Conservation (phyloP, 2,888 invertebrate species). For the Schizotus pectinicornis region DNA sequence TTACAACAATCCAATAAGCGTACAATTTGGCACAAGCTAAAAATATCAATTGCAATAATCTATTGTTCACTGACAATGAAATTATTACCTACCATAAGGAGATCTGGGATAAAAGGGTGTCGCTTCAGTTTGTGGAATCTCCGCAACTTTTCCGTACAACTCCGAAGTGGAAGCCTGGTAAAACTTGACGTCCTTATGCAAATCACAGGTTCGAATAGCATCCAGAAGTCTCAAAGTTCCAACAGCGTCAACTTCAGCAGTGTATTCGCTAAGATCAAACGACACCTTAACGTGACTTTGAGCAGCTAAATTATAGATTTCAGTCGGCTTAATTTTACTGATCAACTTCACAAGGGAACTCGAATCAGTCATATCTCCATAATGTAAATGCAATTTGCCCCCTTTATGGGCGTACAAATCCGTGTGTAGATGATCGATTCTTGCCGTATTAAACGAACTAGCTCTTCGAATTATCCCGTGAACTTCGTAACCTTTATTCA, state of each 20-base stretch:
- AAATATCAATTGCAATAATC: slow-evolving; percentile 32
- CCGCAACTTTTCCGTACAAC: slow-evolving; percentile 90
- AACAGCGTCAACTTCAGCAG: slow-evolving; percentile 97
- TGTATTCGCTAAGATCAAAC: slow-evolving; percentile 98
- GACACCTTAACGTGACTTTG: slow-evolving; percentile 99
- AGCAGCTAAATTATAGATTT: slow-evolving; percentile 98
- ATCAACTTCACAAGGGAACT: slow-evolving; percentile 92
- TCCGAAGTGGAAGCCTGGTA: slow-evolving; percentile 98
- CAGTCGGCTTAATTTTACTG: slow-evolving; percentile 77
- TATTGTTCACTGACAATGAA: not conserved
- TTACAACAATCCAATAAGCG: slow-evolving; percentile 94
- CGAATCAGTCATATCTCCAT: slow-evolving; percentile 98
- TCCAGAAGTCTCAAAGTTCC: slow-evolving; percentile 90
- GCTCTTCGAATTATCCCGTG: slow-evolving; percentile 95
- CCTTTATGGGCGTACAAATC: slow-evolving; percentile 89
- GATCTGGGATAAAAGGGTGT: slow-evolving; percentile 97
- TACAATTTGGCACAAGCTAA: slow-evolving; percentile 94
- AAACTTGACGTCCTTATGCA: slow-evolving; percentile 81
- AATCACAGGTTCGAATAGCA: slow-evolving; percentile 87
- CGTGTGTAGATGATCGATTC: slow-evolving; percentile 95
- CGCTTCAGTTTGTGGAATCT: slow-evolving; percentile 91
- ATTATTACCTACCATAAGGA: slow-evolving; percentile 83
- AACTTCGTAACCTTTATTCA: slow-evolving; percentile 91
- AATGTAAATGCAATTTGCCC: slow-evolving; percentile 91
- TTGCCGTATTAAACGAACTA: slow-evolving; percentile 94